Evolutionary conservation across 2,888 invertebrate genomes (phyloP), one percentile per base, ranked within the genome.

Genomic region (Clanis bilineata): DNA sequence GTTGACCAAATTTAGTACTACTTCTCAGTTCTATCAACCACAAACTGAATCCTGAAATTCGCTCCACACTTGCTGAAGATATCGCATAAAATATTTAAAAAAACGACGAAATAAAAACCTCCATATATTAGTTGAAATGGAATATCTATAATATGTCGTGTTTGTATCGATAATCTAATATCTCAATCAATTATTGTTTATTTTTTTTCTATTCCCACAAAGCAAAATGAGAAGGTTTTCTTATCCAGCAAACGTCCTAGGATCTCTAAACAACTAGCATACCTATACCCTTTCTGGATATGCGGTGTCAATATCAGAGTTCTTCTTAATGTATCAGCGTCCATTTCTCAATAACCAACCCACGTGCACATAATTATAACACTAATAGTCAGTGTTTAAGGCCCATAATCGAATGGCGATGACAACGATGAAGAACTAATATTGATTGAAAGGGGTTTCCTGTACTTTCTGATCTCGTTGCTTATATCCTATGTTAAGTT

Each of bases 391-490:
- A 21, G 3, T 7, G 3, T 12, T 18, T 25, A 58, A 58, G 58
- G 51, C 18, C 39, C 25, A 21, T 39, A 58, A 25, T 39, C 10
- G 25, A 3, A 47, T 38, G 39, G 47, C 58, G 38, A 58, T 21
- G 22, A 25, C 22, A 51, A 65, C 60, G 61, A 54, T 61, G 56
- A 66, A 61, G 64, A 65, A 62, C 59, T 51, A 68, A 77, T 74
- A 76, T 76, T 78, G 75, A 81, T 79, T 76, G 75, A 72, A 70
- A 66, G 68, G 47, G 72, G 80, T 79, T 77, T 76, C 73, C 73
- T 82, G 76, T 72, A 66, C 68, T 70, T 72, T 72, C 70, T 64
- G 65, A 65, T 69, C 67, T 66, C 38, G 58, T 58, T 58, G 28
- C 58, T 15, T 18, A 39, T 39, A 47, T 57, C 38, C 44, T 47